Base-by-base conservation (phyloP, 92 coral and sea anemone genomes). In the Epizoanthus stellaris region DNA sequence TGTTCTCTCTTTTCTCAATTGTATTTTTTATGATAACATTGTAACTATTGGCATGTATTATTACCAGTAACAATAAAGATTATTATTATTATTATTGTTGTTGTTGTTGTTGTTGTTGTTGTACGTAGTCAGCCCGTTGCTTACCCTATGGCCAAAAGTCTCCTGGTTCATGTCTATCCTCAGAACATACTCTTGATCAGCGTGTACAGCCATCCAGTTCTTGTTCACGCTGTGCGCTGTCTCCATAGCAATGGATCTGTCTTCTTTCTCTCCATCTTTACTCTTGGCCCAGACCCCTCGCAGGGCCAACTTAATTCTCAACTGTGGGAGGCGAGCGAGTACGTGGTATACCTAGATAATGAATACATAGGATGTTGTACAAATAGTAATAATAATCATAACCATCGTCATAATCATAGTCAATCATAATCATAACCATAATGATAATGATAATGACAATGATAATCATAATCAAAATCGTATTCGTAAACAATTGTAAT, bases 251-350 rank as follows among this genome's bases (percentile, higher is more conserved):
- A 97, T 75, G 17, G 81, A 75, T 53, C 90, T 91, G n/a, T 83
- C 89, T 60, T 93, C 91, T 56, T 94, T 91, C 42, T 21, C 64
- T 2, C 95, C 98, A 20, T 72, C 79, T 38, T 85, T 90, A 67
- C 89, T 86, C 76, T 92, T 97, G 70, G 93, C 95, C 99, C 99
- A 97, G 88, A 95, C 82, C 25, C 99, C 99, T 20, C 98, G 94
- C 82, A 97, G 85, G 69, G 82, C 77, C 14, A 97, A 10, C 20
- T 88, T 84, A 60, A 88, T 75, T 38, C 77, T 77, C 67, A 93
- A 64, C 65, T 89, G 91, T 1, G 99, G 99, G 23, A 97, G 85
- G 52, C 93, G 92, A 54, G 87, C 90, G 15, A 97, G 83, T 47
- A 91, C 91, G 76, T 75, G 75, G 65, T 75, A 70, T 9, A 94